These are phyloP conservation scores for Planiliza haematocheilus DNA, from an alignment of 2,113 vertebrate genomes.

Conservation along the genomic window DNA sequence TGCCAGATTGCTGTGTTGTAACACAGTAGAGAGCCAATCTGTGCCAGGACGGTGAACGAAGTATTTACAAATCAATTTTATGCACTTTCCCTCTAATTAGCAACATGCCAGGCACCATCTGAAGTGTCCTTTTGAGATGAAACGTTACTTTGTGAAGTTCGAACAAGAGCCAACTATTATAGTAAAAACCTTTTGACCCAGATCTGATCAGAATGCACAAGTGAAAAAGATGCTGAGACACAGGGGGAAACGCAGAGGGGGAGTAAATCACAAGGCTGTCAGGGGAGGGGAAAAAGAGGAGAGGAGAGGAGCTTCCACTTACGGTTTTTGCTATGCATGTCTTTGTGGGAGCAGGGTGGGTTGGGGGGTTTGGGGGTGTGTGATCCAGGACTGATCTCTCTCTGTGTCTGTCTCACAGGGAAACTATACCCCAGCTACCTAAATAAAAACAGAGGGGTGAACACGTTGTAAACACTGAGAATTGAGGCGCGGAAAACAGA, in stretches of 20 bases:
- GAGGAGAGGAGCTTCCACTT: conserved; percentile 73
- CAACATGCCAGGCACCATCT: conserved; percentile 37
- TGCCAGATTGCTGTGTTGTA: conserved; percentile 57
- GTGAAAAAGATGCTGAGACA: conserved; percentile 37
- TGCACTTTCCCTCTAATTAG: conserved; percentile 49
- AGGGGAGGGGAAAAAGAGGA: background rate
- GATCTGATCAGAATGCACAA: conserved; percentile 45
- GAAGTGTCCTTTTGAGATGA: conserved; percentile 42
- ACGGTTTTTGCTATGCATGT: conserved; percentile 87
- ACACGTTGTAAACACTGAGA: conserved; percentile 42
- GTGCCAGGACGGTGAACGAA: conserved; percentile 40
- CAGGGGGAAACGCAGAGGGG: conserved; percentile 21
- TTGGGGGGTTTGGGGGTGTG: conserved; percentile 59
- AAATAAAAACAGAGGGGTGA: conserved; percentile 68
- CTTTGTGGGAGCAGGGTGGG: conserved; percentile 71
- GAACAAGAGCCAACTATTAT: conserved; percentile 46
- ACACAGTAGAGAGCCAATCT: conserved; percentile 25
- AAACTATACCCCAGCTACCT: conserved; percentile 82
- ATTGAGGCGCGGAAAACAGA: conserved; percentile 18
- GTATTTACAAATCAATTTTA: conserved; percentile 48
- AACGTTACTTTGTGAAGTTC: conserved; percentile 24
- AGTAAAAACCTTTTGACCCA: conserved; percentile 48
- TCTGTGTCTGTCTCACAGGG: conserved; percentile 79
- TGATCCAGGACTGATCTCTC: conserved; percentile 73
- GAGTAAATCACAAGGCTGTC: conserved; percentile 35